A percentile compares a stretch with the other conserved stretches of the same genome.
phyloP scores from a whole-genome alignment of 1,140 invertebrate genomes.

The Dreissena rostriformis region DNA sequence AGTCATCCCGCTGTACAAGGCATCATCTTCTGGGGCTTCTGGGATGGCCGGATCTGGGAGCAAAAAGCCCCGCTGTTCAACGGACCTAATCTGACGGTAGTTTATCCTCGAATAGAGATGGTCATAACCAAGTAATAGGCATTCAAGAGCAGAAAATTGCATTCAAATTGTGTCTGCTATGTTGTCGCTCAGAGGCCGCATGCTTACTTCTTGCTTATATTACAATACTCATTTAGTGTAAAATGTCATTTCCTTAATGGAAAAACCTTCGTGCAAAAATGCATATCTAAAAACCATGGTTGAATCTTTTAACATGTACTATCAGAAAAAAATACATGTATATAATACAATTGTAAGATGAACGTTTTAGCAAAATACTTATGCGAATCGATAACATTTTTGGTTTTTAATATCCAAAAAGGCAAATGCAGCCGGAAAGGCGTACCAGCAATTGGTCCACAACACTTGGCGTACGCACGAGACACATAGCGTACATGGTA shows the following conservation, averaged over 20 bases:
- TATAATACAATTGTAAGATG: no score
- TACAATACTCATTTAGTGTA: not conserved
- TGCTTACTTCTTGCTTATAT: not conserved
- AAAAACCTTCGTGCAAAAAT: not conserved
- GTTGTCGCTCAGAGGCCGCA: no score
- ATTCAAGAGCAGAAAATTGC: not conserved
- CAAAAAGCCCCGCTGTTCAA: slow-evolving; percentile 38
- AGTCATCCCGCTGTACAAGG: slow-evolving; percentile 72
- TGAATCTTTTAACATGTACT: no score
- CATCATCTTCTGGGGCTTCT: slow-evolving; percentile 75
- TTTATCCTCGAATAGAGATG: no score
- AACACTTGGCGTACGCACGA: slow-evolving; percentile 37
- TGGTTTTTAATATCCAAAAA: not conserved
- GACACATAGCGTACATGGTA: slow-evolving; percentile 12
- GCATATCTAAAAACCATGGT: no score
- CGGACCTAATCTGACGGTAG: slow-evolving; percentile 56
- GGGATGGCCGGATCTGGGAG: slow-evolving; percentile 62
- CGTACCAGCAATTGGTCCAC: slow-evolving; percentile 46
- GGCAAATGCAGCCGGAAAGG: slow-evolving; percentile 47
- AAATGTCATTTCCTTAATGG: not conserved
- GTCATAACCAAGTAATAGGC: not conserved
- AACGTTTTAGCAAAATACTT: no score
- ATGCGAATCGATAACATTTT: not conserved
- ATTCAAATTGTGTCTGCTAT: not conserved
- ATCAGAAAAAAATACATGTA: no score